Evolutionary conservation across 2,113 vertebrate species (phyloP), one percentile per base, ranked within the genome.

Genomic region (Nipponia nippon): DNA sequence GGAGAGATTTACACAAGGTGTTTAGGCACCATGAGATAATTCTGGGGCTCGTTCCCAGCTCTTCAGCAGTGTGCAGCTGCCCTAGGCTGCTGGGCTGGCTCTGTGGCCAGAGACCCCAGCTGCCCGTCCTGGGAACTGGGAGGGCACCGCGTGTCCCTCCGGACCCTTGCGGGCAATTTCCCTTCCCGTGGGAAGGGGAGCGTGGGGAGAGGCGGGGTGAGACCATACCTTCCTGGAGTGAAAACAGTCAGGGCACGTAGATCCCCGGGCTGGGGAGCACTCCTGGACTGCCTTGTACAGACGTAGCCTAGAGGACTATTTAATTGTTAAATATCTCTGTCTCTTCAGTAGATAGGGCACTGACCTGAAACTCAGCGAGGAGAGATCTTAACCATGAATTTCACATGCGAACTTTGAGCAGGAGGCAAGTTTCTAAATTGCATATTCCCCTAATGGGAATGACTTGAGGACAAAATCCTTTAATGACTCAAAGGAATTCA

Each of bases 381-480:
- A 85, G 50, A 59, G 75, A 89, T 47, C 53, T 85, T 94, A 80
- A 83, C 73, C 23, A 5, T 67, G 84, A 90, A 93, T 91, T 87
- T 79, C 66, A 84, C 53, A 67, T 79, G 75, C 3, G 0, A 89
- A 63, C 46, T 73, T 59, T 27, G 53, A 90, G 79, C 78, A 84
- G 52, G 29, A 91, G 78, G 73, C 77, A 86, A 76, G 76, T 88
- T 88, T 91, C 81, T 90, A 88, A 95, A 94, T 34, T 83, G 90
- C 85, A 83, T 96, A 85, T 93, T 95, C 81, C 81, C 70, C 81
- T 94, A 95, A 95, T 69, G 87, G 89, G 78, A 94, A 96, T 91
- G 94, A 93, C 91, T 95, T 50, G 82, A 95, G 89, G 89, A 93
- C 66, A 96, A 88, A 95, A 93, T 93, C 62, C 49, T 91, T 84